Percentiles rank a stretch among this genome's conserved stretches.
Evolutionary conservation across 2,888 invertebrate species (phyloP).

Genomic region (Drosophila borborema): DNA sequence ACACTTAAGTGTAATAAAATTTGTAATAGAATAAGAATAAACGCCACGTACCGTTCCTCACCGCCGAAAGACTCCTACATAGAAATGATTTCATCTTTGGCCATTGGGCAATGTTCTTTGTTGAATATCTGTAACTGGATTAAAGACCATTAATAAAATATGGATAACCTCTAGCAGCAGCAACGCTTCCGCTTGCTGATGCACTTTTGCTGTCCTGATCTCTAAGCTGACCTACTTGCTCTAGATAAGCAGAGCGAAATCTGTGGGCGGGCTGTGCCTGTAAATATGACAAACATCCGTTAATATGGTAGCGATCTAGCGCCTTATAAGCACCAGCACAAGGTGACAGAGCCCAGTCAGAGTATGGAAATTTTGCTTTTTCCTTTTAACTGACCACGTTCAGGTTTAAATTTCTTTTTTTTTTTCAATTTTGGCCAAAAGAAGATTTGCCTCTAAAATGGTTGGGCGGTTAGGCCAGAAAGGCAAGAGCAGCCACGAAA

Average conservation of each 20-base stretch:
- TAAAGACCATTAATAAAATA: conserved; percentile 48
- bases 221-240: conserved; percentile 42
- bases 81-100: conserved; percentile 64
- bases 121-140: conserved; percentile 34
- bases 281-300: conserved; percentile 54
- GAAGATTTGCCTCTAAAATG: conserved; percentile 43
- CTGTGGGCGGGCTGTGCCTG: conserved; percentile 49
- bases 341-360: conserved; percentile 34
- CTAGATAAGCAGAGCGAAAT: conserved; percentile 24
- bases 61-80: conserved; percentile 31
- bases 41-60: neutral
- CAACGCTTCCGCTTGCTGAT: conserved; percentile 61
- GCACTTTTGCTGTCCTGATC: conserved; percentile 49
- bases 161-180: conserved; percentile 31
- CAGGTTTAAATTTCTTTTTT: conserved; percentile 31
- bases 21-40: conserved; percentile 52
- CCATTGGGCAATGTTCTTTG: conserved; percentile 50
- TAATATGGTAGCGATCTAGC: conserved; percentile 42
- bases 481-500: conserved; percentile 57
- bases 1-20: conserved; percentile 46
- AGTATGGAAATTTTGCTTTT: conserved; percentile 59
- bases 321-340: conserved; percentile 36
- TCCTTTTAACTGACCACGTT: conserved; percentile 43
- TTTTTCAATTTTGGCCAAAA: conserved; percentile 36
- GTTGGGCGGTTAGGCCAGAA: conserved; percentile 47